Conservation (phyloP, 2,113 vertebrate species). For the Lophochroa leadbeateri region DNA sequence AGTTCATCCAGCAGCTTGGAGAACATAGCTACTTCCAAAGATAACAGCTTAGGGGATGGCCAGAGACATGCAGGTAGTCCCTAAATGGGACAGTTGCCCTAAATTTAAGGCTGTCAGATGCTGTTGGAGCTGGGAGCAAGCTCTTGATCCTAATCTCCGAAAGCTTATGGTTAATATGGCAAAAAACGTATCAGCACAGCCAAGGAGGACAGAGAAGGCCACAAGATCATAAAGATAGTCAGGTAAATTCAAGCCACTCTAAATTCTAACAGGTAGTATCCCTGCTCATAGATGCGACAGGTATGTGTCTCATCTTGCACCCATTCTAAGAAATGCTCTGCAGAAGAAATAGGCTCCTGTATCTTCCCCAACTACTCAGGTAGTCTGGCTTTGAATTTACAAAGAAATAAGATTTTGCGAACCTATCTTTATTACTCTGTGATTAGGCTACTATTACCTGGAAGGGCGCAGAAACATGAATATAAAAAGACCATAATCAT, state of each 20-base stretch:
- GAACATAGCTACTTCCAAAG: neutral
- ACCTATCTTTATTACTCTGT: neutral
- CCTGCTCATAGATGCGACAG: neutral
- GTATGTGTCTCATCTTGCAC: neutral
- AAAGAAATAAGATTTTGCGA: neutral
- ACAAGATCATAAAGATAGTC: neutral
- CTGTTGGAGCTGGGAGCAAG: neutral
- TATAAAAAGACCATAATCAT: neutral
- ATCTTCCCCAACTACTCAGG: neutral
- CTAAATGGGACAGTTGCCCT: neutral
- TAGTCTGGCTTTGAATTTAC: neutral
- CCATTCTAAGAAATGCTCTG: neutral
- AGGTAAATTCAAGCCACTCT: neutral
- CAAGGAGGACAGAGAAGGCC: neutral
- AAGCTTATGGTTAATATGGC: fast-evolving
- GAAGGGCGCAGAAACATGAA: neutral
- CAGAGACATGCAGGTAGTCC: neutral
- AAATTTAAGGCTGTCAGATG: neutral
- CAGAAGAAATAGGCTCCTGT: neutral
- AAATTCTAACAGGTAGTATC: neutral
- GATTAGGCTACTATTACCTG: neutral
- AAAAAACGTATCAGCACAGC: neutral
- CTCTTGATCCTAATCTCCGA: neutral
- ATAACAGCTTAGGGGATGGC: fast-evolving
- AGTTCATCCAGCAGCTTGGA: neutral